phyloP scores from a whole-genome alignment of 1,140 invertebrate species.

The Ceratina japonica region DNA sequence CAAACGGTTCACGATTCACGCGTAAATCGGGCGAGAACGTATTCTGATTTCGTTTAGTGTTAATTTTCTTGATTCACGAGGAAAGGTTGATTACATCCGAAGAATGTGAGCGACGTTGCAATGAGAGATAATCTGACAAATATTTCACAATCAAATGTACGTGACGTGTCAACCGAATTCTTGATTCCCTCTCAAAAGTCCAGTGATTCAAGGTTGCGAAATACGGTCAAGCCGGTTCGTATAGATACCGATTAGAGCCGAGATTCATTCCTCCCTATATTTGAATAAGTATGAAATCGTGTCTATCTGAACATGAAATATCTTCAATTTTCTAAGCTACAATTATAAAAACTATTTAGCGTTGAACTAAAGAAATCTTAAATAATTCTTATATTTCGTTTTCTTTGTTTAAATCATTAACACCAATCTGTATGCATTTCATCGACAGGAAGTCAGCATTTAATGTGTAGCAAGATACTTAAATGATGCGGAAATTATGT shows the following conservation, averaged over 20 bases:
- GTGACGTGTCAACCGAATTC: conserved; percentile 29
- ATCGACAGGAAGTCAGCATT: too few species aligned
- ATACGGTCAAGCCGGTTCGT: background rate
- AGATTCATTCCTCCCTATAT: background rate
- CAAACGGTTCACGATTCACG: background rate
- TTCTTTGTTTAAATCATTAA: too few species aligned
- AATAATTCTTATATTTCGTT: too few species aligned
- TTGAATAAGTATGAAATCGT: too few species aligned
- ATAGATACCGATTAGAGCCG: background rate
- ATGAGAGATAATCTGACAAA: conserved; percentile 1
- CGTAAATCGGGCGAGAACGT: background rate
- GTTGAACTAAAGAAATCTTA: background rate
- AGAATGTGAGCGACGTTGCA: conserved; percentile 5
- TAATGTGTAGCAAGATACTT: too few species aligned
- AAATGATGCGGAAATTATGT: too few species aligned
- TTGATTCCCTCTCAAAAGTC: conserved; percentile 22
- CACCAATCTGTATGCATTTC: too few species aligned
- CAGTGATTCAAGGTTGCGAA: conserved; percentile 45
- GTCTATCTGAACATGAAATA: too few species aligned
- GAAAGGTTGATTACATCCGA: too few species aligned
- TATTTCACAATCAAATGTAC: conserved; percentile 17
- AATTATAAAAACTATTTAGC: background rate
- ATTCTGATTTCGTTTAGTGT: background rate
- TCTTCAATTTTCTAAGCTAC: too few species aligned
- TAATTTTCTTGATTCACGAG: too few species aligned